These are phyloP conservation scores for Hipparchia sbordonii DNA, from an alignment of 2,888 invertebrate genomes.

Conservation along the genomic window DNA sequence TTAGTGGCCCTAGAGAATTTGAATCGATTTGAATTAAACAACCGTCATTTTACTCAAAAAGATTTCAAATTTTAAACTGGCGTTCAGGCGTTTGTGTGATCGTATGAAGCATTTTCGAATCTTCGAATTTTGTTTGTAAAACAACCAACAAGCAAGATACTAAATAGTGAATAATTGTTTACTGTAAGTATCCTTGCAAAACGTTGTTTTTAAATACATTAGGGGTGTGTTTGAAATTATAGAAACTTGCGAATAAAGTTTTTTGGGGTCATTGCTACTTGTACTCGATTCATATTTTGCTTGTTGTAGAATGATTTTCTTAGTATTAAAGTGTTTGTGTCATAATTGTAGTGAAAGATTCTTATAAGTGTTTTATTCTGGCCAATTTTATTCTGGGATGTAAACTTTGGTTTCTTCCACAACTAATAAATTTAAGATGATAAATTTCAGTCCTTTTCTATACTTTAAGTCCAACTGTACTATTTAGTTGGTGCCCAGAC, in stretches of 20 bases:
- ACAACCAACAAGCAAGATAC: background rate
- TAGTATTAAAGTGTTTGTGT: too few species aligned
- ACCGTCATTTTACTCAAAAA: background rate
- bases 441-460: too few species aligned
- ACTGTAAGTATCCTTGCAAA: background rate
- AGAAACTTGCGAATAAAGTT: background rate
- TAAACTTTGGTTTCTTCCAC: too few species aligned
- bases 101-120: background rate
- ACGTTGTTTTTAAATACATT: background rate
- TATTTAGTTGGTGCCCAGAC: too few species aligned
- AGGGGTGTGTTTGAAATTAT: background rate
- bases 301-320: too few species aligned
- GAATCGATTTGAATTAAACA: background rate
- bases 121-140: background rate
- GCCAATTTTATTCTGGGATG: too few species aligned
- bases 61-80: constrained; percentile 12
- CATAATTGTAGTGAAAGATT: too few species aligned
- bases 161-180: background rate
- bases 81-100: background rate
- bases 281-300: background rate
- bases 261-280: background rate
- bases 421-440: too few species aligned
- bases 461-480: too few species aligned
- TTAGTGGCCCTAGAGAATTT: too few species aligned
- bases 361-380: too few species aligned